Evolutionary conservation across 1,140 invertebrate species (phyloP).

Genomic region (Drosophila tani): DNA sequence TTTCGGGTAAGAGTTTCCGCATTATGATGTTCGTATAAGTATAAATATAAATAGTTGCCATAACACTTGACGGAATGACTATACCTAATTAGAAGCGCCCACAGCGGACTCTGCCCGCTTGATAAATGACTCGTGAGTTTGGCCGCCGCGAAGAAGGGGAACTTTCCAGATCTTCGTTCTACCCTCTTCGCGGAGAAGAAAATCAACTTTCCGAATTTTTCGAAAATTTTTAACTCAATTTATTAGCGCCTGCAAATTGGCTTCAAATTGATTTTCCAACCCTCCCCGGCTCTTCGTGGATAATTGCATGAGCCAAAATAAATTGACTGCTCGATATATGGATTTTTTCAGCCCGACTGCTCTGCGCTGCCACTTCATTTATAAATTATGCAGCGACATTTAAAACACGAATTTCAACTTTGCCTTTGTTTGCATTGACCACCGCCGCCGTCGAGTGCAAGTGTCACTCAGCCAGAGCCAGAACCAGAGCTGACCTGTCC

Average conservation of each 20-base stretch:
- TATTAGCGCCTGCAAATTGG: constrained; percentile 75
- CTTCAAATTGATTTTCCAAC: constrained; percentile 72
- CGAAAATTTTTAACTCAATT: constrained; percentile 76
- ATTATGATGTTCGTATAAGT: constrained; percentile 59
- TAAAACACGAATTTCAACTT: constrained; percentile 69
- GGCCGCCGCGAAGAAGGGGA: neutral
- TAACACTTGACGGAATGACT: constrained; percentile 53
- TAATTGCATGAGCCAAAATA: constrained; percentile 52
- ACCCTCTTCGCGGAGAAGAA: constrained; percentile 27
- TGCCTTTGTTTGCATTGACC: constrained; percentile 44
- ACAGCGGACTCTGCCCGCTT: constrained; percentile 41
- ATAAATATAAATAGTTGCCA: constrained; percentile 62
- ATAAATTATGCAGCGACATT: constrained; percentile 66
- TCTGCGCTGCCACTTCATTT: constrained; percentile 9
- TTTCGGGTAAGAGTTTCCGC: constrained; percentile 60
- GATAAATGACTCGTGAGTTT: constrained; percentile 19
- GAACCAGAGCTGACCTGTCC: constrained; percentile 46
- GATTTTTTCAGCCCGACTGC: constrained; percentile 38
- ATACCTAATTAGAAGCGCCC: constrained; percentile 55
- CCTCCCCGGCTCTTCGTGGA: constrained; percentile 1
- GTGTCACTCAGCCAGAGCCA: constrained; percentile 30
- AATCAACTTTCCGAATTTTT: constrained; percentile 51
- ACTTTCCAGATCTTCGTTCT: neutral
- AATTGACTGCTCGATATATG: constrained; percentile 61
- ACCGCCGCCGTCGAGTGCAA: constrained; percentile 30